Conservation (phyloP, 2,797 vertebrate species). For the Choloepus didactylus region DNA sequence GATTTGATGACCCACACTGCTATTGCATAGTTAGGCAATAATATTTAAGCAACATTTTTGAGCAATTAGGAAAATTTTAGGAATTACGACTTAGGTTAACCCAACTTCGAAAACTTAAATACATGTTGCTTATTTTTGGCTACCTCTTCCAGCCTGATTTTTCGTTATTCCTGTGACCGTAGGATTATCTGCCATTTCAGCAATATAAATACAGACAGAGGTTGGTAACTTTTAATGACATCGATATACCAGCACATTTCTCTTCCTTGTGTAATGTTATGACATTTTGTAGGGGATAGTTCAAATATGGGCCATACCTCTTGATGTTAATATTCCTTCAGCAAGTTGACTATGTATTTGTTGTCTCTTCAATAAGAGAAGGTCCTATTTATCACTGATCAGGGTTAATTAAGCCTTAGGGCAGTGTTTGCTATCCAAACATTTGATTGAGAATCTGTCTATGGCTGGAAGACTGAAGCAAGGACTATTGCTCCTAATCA, state of each 20-base stretch:
- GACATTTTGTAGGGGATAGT: background rate
- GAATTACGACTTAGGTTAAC: background rate
- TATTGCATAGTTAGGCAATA: background rate
- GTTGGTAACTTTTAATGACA: background rate
- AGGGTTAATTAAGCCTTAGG: slow-evolving; percentile 86
- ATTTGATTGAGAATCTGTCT: slow-evolving; percentile 75
- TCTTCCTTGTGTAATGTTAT: background rate
- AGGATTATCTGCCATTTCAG: background rate
- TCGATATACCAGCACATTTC: background rate
- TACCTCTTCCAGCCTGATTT: slow-evolving; percentile 7
- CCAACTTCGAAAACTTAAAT: background rate
- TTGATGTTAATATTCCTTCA: slow-evolving; percentile 41
- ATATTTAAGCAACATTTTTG: slow-evolving; percentile 41
- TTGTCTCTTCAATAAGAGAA: slow-evolving; percentile 71
- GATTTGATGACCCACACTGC: background rate
- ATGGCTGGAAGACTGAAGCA: slow-evolving; percentile 74
- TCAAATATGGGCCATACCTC: background rate
- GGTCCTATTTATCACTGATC: slow-evolving; percentile 82
- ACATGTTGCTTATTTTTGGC: background rate
- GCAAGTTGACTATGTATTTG: background rate
- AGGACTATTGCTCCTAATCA: slow-evolving; percentile 61
- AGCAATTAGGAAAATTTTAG: slow-evolving; percentile 47
- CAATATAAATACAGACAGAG: background rate
- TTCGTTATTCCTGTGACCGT: background rate
- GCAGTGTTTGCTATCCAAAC: slow-evolving; percentile 67